A percentile compares a stretch with the other conserved stretches of the same genome.
Conservation (phyloP, 2,797 vertebrate species). For the Argentina silus region DNA sequence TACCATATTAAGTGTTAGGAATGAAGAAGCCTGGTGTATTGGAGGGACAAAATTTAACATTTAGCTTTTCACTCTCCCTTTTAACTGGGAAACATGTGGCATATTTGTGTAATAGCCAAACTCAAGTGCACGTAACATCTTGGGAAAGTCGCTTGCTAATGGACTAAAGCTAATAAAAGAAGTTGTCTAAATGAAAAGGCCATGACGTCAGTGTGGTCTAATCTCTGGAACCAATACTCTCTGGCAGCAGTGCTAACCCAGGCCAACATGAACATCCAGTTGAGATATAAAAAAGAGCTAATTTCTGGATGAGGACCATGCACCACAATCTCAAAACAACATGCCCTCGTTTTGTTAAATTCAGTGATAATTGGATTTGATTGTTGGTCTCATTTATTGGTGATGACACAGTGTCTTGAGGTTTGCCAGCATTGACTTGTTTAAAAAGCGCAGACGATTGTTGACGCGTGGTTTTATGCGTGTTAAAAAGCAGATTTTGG, state of each 20-base stretch:
- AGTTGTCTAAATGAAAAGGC: constrained; percentile 42
- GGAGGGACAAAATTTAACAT: background rate
- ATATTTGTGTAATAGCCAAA: constrained; percentile 37
- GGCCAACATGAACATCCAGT: constrained; percentile 48
- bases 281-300: constrained; percentile 35
- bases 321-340: constrained; percentile 12
- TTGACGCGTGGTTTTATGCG: constrained; percentile 10
- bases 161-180: constrained; percentile 41
- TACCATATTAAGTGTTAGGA: background rate
- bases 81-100: background rate
- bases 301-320: constrained; percentile 32
- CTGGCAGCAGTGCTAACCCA: constrained; percentile 38
- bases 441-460: constrained; percentile 27
- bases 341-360: constrained; percentile 22
- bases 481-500: constrained; percentile 13
- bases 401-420: constrained; percentile 30
- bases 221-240: constrained; percentile 61
- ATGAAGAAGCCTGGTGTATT: background rate
- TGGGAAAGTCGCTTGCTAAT: constrained; percentile 40
- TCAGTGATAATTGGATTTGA: constrained; percentile 36
- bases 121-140: constrained; percentile 52
- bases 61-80: background rate
- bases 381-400: constrained; percentile 33
- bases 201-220: constrained; percentile 57
- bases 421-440: constrained; percentile 33